Percentiles rank a stretch among this genome's conserved stretches.
Evolutionary conservation across 2,797 vertebrate species (phyloP).

Genomic region (Cossypha caffra): DNA sequence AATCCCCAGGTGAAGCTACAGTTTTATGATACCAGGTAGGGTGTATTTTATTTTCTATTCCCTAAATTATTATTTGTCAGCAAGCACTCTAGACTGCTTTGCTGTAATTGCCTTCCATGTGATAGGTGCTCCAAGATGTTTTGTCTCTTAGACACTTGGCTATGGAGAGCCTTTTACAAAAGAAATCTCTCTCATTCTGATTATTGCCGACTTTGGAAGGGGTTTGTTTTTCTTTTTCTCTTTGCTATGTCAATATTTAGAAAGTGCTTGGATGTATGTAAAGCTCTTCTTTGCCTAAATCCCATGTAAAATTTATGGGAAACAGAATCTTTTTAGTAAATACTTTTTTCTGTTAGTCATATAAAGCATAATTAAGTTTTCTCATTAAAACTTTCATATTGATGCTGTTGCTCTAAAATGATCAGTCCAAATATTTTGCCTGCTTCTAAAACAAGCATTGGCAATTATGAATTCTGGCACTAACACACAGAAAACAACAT

Average conservation of each 20-base stretch:
- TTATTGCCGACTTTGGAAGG: not conserved
- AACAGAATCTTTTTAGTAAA: not conserved
- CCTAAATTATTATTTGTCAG: slow-evolving; percentile 48
- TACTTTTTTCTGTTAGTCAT: not conserved
- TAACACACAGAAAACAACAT: not conserved
- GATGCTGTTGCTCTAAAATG: not conserved
- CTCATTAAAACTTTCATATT: not conserved
- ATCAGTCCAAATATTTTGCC: not conserved
- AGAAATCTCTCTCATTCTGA: not conserved
- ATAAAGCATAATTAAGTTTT: not conserved
- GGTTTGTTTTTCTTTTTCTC: not conserved
- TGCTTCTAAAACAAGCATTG: not conserved
- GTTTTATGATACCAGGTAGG: not conserved
- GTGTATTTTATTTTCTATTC: slow-evolving; percentile 43
- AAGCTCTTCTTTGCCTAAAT: not conserved
- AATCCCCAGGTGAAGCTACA: not conserved
- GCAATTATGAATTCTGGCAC: not conserved
- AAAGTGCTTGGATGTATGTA: not conserved
- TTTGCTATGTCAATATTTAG: not conserved
- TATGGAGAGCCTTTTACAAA: not conserved
- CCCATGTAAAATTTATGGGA: not conserved
- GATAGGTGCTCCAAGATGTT: not conserved
- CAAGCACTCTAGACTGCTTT: slow-evolving; percentile 22
- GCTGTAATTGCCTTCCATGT: not conserved
- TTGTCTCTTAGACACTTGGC: not conserved